A percentile compares a stretch with the other conserved stretches of the same genome.
phyloP scores from a whole-genome alignment of 2,113 vertebrate genomes.

The Dicerorhinus sumatrensis region DNA sequence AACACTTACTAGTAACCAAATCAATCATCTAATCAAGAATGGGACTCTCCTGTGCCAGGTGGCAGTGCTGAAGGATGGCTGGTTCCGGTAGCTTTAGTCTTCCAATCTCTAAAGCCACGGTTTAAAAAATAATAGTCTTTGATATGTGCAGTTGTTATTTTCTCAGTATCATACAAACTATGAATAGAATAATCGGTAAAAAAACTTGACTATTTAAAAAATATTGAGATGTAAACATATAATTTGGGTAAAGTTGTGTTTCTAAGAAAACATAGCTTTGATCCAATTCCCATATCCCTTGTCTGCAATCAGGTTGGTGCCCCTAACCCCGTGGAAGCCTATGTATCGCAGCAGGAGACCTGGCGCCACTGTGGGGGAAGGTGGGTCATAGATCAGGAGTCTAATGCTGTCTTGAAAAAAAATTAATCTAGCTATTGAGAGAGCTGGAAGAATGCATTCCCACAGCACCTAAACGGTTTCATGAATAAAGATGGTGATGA shows the following conservation, averaged over 20 bases:
- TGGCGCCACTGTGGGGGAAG: too few relatives aligned
- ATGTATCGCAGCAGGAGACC: background rate
- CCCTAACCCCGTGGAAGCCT: background rate
- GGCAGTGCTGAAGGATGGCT: background rate
- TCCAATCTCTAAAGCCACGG: background rate
- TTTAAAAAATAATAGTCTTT: slow-evolving; percentile 10
- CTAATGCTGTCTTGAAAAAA: background rate
- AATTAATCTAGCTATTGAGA: background rate
- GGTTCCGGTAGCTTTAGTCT: background rate
- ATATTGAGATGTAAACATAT: background rate
- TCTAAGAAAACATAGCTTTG: background rate
- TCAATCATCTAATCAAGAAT: background rate
- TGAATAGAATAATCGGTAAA: background rate
- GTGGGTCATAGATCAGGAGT: background rate
- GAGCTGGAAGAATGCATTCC: background rate
- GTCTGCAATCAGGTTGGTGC: background rate
- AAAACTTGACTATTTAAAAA: background rate
- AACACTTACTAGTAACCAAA: background rate
- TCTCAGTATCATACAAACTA: background rate
- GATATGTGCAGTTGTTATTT: background rate
- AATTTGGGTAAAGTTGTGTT: background rate
- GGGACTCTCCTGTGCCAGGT: background rate
- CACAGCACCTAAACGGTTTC: background rate
- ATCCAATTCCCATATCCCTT: background rate
- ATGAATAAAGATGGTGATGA: background rate